Evolutionary conservation across 2,888 invertebrate genomes (phyloP), one percentile per base, ranked within the genome.

Genomic region (Diplazon laetatorius): DNA sequence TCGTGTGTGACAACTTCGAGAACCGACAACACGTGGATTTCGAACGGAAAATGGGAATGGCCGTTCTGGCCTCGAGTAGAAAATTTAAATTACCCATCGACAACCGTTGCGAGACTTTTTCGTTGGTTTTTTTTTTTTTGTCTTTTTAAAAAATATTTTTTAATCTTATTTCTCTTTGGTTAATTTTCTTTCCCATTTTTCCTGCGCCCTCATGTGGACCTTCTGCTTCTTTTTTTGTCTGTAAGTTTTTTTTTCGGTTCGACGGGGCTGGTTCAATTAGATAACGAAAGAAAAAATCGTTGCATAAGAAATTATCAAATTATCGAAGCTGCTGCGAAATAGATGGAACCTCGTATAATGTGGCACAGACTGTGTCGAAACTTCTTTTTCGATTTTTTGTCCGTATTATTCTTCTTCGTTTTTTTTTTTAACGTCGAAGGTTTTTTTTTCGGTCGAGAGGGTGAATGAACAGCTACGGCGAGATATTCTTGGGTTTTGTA

Each of bases 271-370:
- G 48, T 60, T 60, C 59, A 60, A 70, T 60, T 60, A 70, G 59
- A 60, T 37, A 16, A 5, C 20, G 30, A 46, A 35, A 44, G n/a
- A n/a, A 60, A 78, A 78, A 78, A 78, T 74, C 78, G 78, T 78
- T 78, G 78, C 73, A 78, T 78, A 78, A 69, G 69, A 55, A 78
- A 78, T 78, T 73, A 74, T 46, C 65, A 60, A 73, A 69, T 68
- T 68, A 68, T 68, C 68, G 68, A 55, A 42, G 55, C 68, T 42
- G 52, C 55, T 42, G 68, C 37, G 35, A 35, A 50, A 20, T 30
- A 30, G n/a, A 12, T 25, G 25, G 1, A n/a, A 8, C n/a, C 18
- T 2, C 18, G 48, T 35, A 22, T 8, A 12, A 22, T 18, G n/a
- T n/a, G n/a, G n/a, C 42, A 42, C 39, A 6, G 66, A 25, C 52